phyloP scores from a whole-genome alignment of 2,113 vertebrate species.

The Sander vitreus region DNA sequence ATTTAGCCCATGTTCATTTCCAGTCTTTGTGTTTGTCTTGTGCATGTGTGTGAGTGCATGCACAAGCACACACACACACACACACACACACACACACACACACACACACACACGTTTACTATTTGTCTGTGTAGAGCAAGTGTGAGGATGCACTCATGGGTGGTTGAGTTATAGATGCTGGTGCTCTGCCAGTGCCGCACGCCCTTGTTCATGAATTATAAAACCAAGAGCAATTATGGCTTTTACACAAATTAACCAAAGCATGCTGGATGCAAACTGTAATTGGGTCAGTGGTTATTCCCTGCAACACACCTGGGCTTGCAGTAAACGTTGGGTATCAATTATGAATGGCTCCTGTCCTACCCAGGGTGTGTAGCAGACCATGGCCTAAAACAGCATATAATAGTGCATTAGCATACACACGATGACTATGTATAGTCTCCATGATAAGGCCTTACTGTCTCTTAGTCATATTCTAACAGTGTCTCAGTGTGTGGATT shows the following conservation, averaged over 20 bases:
- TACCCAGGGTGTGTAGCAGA: constrained; percentile 55
- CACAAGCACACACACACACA: neutral
- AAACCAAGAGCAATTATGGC: constrained; percentile 83
- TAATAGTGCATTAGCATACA: constrained; percentile 72
- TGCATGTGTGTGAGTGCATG: neutral
- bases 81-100: neutral
- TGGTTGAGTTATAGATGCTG: constrained; percentile 80
- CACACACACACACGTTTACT: constrained; percentile 40
- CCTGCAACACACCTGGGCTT: constrained; percentile 83
- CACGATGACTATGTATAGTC: constrained; percentile 72
- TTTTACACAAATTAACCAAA: constrained; percentile 85
- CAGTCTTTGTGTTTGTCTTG: constrained; percentile 28
- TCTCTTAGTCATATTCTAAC: constrained; percentile 22
- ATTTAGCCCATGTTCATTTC: constrained; percentile 48
- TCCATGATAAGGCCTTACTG: constrained; percentile 52
- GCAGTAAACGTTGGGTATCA: constrained; percentile 78
- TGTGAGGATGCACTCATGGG: constrained; percentile 64
- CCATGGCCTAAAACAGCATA: constrained; percentile 59
- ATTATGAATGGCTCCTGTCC: constrained; percentile 81
- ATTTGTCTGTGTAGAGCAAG: constrained; percentile 51
- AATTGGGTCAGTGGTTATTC: constrained; percentile 84
- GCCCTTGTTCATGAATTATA: constrained; percentile 83
- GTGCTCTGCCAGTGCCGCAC: constrained; percentile 76
- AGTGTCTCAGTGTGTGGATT: constrained; percentile 7
- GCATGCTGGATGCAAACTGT: constrained; percentile 80